Evolutionary conservation across 92 coral and sea anemone species (phyloP).

Genomic region (Pocillopora meandrina): DNA sequence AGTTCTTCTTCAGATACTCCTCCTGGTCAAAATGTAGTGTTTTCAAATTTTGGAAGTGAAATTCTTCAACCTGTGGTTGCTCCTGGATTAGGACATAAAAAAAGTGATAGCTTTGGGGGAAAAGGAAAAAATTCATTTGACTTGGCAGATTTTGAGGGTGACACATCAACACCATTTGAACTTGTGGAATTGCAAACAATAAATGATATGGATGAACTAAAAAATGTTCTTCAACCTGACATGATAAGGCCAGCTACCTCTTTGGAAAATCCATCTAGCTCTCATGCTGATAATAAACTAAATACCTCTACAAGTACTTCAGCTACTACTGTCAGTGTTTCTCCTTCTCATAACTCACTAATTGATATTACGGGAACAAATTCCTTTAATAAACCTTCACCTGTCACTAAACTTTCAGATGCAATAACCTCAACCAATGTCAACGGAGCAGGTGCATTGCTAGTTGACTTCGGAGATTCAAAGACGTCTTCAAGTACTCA

Average conservation of each 20-base stretch:
- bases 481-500: not conserved
- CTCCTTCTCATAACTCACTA: conserved; percentile 45
- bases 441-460: not conserved
- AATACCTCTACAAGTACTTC: not conserved
- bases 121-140: conserved; percentile 80
- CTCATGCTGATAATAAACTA: not conserved
- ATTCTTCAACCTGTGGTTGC: conserved; percentile 89
- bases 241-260: conserved; percentile 20
- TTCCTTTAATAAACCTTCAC: not conserved
- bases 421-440: not conserved
- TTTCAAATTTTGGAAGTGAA: conserved; percentile 85
- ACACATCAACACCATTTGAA: conserved; percentile 90
- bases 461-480: conserved; percentile 35
- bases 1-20: conserved; percentile 44
- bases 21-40: conserved; percentile 43
- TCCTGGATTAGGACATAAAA: conserved; percentile 66
- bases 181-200: conserved; percentile 95
- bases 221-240: conserved; percentile 80
- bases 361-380: conserved; percentile 58
- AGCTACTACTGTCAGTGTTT: conserved; percentile 10
- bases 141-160: conserved; percentile 94
- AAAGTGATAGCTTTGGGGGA: conserved; percentile 67
- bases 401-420: not conserved
- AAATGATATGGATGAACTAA: conserved; percentile 94
- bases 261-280: conserved; percentile 18